phyloP scores from a whole-genome alignment of 1,140 invertebrate genomes.

The Zaprionus ornatus region DNA sequence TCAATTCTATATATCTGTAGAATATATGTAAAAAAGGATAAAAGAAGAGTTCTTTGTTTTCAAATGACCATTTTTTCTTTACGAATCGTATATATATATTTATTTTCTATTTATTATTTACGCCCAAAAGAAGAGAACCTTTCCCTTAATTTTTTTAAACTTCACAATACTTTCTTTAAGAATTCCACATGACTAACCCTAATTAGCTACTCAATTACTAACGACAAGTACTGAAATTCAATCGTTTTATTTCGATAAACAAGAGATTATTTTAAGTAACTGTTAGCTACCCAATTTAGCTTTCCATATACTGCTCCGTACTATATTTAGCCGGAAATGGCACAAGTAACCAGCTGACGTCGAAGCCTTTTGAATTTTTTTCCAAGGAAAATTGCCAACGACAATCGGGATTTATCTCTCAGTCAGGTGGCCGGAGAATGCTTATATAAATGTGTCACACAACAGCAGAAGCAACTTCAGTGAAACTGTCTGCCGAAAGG shows the following conservation, averaged over 20 bases:
- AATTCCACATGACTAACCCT: background rate
- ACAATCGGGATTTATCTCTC: background rate
- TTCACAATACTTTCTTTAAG: too few relatives aligned
- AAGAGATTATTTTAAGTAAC: constrained; percentile 9
- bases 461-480: background rate
- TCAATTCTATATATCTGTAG: too few relatives aligned
- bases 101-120: too few relatives aligned
- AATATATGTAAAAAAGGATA: too few relatives aligned
- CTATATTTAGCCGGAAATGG: background rate
- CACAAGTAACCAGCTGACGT: background rate
- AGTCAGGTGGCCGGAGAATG: background rate
- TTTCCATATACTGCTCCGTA: background rate
- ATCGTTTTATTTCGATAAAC: constrained; percentile 17
- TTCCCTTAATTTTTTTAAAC: too few relatives aligned
- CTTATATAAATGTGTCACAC: constrained; percentile 33
- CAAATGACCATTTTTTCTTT: too few relatives aligned
- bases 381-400: background rate
- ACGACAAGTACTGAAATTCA: background rate
- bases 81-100: too few relatives aligned
- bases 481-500: constrained; percentile 4
- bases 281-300: background rate
- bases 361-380: background rate
- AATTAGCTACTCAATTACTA: background rate
- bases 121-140: too few relatives aligned
- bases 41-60: too few relatives aligned